Evolutionary conservation across 2,888 invertebrate species (phyloP), one percentile per base, ranked within the genome.

Genomic region (Drosophila acutilabella): DNA sequence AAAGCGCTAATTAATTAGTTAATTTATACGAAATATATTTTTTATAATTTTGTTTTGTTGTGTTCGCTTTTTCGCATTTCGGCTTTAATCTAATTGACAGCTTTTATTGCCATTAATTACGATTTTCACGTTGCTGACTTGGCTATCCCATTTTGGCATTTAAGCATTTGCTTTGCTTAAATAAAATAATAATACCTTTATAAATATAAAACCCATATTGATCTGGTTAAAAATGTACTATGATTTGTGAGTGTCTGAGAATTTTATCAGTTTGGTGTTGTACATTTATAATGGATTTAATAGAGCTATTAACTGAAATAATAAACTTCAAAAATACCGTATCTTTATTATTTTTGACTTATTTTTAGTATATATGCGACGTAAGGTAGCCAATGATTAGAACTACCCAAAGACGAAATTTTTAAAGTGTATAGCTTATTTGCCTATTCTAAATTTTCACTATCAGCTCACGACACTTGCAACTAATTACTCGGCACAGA

Each of bases 401-500:
- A 64, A 60, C 60, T 69, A 45, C 60, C 53, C 58, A 59, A 36
- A 71, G 51, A 8, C 20, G 4, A 45, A n/a, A 60, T 18, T n/a
- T 47, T 64, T 23, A 58, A 45, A 60, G 45, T 44, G 13, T 40
- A 23, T 30, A 16, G 13, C 41, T 38, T 20, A 4, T 20, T 33
- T 42, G 13, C 16, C 3, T 23, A 14, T 36, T 48, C n/a, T 10
- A 52, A 26, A 59, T 42, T 47, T 54, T 18, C 14, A 42, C 59
- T 77, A 71, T 77, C 79, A 65, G 54, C 33, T 38, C 11, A 8
- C 36, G 51, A 62, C 64, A 68, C 64, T 71, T 64, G 33, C 30
- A 45, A 61, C 77, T 78, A 78, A 78, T 79, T 78, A 74, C 67
- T 77, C 42, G 52, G 47, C 58, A 67, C 71, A 79, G 26, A 57